Base-by-base conservation (phyloP, 2,888 invertebrate species). In the Allophyes oxyacanthae region DNA sequence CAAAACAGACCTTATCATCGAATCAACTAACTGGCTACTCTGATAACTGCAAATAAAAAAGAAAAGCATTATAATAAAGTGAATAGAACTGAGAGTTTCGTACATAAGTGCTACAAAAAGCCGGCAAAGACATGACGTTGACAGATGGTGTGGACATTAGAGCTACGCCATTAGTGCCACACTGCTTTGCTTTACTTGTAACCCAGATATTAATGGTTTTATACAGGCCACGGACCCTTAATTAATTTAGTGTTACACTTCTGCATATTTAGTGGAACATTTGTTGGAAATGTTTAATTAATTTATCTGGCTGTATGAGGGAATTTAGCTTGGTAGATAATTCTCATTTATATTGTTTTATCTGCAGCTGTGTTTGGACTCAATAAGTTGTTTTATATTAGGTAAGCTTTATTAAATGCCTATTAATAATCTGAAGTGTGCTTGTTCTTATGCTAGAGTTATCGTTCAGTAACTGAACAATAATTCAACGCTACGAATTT, bases 101-200 rank as follows among this genome's bases (percentile, higher is more conserved):
- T 64, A 73, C 84, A 83, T 86, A 84, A 86, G 86, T 83, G 85
- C 73, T 80, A 87, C 88, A 91, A 90, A 90, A 91, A 91, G 86
- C 83, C 81, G 74, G 79, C 75, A 74, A 65, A 81, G 83, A 82
- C 71, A 80, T 84, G 91, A 91, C 91, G 75, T 87, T 91, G 91
- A 91, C 85, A 86, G 91, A 91, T 91, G 81, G 82, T 88, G 88
- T 87, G 84, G 87, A 90, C 90, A 88, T 84, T 85, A 82, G 82
- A 66, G 69, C 72, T 71, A 64, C 72, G 79, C 86, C 89, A 90
- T 90, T 91, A 91, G 86, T 76, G 83, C 79, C 75, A 72, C 79
- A 82, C 64, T 84, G 86, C 83, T 84, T 85, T 87, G 84, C 83
- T 88, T 84, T 85, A 79, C 79, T 80, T 74, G 69, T 71, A 72